phyloP scores from a whole-genome alignment of 2,888 invertebrate genomes.

The Drosophila limbata region DNA sequence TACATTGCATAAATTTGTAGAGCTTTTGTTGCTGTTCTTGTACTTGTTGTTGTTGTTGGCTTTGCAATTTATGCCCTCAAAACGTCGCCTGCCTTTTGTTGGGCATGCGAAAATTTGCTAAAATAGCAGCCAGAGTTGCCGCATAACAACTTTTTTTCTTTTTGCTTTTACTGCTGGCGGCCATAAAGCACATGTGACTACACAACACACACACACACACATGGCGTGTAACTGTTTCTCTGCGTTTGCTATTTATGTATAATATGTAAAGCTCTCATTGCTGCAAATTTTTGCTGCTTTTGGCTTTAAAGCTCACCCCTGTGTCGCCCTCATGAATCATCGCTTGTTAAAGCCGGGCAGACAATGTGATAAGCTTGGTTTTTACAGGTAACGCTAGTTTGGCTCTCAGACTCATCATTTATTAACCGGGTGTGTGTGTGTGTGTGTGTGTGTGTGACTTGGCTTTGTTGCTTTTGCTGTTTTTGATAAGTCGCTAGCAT shows the following conservation, averaged over 20 bases:
- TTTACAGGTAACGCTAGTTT: conserved; percentile 46
- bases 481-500: conserved; percentile 46
- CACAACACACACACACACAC: conserved; percentile 27
- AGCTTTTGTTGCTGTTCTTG: conserved; percentile 49
- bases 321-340: conserved; percentile 68
- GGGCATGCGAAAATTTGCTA: conserved; percentile 76
- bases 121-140: conserved; percentile 67
- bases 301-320: conserved; percentile 48
- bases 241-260: conserved; percentile 44
- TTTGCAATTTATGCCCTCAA: conserved; percentile 76
- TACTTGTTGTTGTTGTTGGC: conserved; percentile 36
- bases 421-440: conserved; percentile 23
- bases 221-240: conserved; percentile 17
- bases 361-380: conserved; percentile 68
- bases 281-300: conserved; percentile 45
- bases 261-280: conserved; percentile 40
- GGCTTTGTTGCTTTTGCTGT: conserved; percentile 32
- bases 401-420: conserved; percentile 51
- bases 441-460: conserved; percentile 24
- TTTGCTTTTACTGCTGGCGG: conserved; percentile 36
- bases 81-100: conserved; percentile 62
- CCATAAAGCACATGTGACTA: conserved; percentile 78
- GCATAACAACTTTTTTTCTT: conserved; percentile 44
- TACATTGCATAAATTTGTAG: conserved; percentile 78
- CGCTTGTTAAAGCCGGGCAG: conserved; percentile 49